A percentile compares a stretch with the other conserved stretches of the same genome.
Conservation (phyloP, 2,113 vertebrate genomes). For the Picathartes gymnocephalus region DNA sequence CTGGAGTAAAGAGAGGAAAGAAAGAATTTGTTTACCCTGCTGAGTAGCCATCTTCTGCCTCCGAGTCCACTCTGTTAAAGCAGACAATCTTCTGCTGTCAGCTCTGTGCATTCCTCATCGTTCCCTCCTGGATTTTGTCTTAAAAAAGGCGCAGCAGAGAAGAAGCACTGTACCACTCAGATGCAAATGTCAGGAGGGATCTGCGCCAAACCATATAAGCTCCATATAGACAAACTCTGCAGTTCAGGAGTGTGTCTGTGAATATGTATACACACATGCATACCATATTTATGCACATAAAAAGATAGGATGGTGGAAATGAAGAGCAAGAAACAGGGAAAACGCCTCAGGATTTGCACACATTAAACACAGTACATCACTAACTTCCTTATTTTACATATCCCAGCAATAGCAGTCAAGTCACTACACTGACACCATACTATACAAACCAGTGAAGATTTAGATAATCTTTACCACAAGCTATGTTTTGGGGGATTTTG, state of each 20-base stretch:
- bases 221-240: not conserved
- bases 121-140: not conserved
- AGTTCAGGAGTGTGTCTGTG: not conserved
- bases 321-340: not conserved
- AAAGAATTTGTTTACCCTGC: not conserved
- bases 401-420: not conserved
- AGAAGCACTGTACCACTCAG: not conserved
- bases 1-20: not conserved
- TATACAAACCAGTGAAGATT: not conserved
- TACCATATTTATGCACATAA: not conserved
- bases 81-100: not conserved
- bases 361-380: not conserved
- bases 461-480: not conserved
- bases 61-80: not conserved
- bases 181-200: not conserved
- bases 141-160: not conserved
- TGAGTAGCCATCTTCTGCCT: not conserved
- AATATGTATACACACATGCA: rapidly evolving
- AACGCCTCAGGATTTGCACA: not conserved
- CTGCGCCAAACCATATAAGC: not conserved
- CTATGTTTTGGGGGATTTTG: not conserved
- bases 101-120: not conserved
- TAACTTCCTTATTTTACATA: not conserved
- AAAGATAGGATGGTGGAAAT: not conserved
- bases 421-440: not conserved